Conservation (phyloP, 1,140 invertebrate species). For the Diorhabda carinulata region DNA sequence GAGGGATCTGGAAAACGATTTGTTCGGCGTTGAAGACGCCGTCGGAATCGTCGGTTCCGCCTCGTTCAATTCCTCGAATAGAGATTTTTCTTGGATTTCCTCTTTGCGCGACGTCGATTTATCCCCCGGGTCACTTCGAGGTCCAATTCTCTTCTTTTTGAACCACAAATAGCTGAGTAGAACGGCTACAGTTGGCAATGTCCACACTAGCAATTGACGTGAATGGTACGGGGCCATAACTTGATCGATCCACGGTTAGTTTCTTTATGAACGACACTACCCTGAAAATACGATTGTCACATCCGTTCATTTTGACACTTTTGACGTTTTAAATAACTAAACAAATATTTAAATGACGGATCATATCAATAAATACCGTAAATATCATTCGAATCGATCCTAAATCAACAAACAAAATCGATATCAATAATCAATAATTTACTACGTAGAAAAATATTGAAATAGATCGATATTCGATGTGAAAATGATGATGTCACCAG, state of each 20-base stretch:
- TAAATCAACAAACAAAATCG: no score
- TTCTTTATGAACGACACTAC: slow-evolving; percentile 34
- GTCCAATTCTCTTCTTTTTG: slow-evolving; percentile 54
- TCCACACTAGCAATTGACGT: slow-evolving; percentile 59
- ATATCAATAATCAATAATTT: no score
- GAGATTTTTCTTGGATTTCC: slow-evolving; percentile 32
- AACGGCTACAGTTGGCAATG: slow-evolving; percentile 57
- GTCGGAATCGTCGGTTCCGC: not conserved
- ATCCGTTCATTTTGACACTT: no score
- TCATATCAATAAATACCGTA: no score
- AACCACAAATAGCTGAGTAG: slow-evolving; percentile 62
- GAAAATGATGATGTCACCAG: no score
- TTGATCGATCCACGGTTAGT: slow-evolving; percentile 46
- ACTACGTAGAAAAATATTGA: no score
- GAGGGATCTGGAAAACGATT: slow-evolving; percentile 34
- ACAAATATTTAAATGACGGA: no score
- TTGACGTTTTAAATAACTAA: no score
- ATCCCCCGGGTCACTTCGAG: slow-evolving; percentile 47
- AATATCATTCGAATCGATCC: no score
- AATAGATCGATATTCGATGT: no score
- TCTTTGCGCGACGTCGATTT: slow-evolving; percentile 38
- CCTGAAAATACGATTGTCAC: slow-evolving; percentile 31
- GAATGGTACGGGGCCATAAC: slow-evolving; percentile 45
- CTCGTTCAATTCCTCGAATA: slow-evolving; percentile 7
- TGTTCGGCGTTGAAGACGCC: slow-evolving; percentile 12